Conservation (phyloP, 2,113 vertebrate species). For the Mustelus asterias region DNA sequence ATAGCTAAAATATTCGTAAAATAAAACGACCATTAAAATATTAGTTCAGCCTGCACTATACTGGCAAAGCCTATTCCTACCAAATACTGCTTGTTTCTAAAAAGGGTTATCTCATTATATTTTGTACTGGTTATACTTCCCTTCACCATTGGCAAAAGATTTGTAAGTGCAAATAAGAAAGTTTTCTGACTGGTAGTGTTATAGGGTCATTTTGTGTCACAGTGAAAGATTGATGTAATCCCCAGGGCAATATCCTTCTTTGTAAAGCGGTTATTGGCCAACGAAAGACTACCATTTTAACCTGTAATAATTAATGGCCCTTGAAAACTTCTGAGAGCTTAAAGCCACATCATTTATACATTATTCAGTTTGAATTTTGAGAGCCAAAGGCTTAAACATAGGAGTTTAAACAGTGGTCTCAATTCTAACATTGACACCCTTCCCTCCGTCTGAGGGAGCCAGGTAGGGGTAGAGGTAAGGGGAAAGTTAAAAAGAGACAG, state of each 20-base stretch:
- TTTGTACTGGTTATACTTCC: background rate
- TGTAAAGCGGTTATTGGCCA: background rate
- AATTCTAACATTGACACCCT: background rate
- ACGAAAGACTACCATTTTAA: background rate
- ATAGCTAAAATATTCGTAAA: background rate
- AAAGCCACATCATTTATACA: background rate
- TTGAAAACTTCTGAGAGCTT: background rate
- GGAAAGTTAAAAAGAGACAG: background rate
- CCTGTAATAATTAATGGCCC: slow-evolving; percentile 8
- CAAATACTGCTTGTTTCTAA: background rate
- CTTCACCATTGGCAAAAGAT: background rate
- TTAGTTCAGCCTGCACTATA: background rate
- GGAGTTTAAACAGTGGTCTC: background rate
- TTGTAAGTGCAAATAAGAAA: background rate
- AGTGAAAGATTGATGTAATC: background rate
- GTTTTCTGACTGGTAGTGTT: background rate
- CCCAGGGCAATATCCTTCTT: slow-evolving; percentile 4
- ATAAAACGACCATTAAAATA: background rate
- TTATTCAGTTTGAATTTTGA: slow-evolving; percentile 16
- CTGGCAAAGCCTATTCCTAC: background rate
- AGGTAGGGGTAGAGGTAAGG: background rate
- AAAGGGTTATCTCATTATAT: background rate
- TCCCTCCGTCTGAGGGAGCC: background rate
- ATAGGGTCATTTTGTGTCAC: background rate
- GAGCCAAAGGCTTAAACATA: background rate